phyloP scores from a whole-genome alignment of 2,797 vertebrate genomes.

The Saxicola maurus region DNA sequence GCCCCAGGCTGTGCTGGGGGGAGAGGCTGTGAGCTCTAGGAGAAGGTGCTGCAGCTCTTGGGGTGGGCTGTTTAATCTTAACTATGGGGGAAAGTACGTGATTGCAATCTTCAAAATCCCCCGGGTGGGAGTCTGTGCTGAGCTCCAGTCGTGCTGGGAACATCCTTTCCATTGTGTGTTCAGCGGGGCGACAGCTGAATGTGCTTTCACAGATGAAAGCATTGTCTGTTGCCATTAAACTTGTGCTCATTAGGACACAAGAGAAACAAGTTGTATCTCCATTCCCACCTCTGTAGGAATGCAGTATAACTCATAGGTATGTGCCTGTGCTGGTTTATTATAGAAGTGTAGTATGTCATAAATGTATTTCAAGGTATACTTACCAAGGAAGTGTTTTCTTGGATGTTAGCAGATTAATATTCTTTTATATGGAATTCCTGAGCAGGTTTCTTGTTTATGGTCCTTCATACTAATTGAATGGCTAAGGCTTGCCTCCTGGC shows the following conservation, averaged over 20 bases:
- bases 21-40: not conserved
- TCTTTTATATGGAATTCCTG: not conserved
- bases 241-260: not conserved
- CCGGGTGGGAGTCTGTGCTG: fast-evolving
- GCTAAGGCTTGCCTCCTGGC: not conserved
- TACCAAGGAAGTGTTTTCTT: not conserved
- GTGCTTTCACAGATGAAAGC: not conserved
- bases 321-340: not conserved
- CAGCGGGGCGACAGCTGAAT: fast-evolving
- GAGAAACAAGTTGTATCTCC: not conserved
- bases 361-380: not conserved
- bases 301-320: not conserved
- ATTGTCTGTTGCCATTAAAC: not conserved
- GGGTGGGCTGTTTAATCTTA: not conserved
- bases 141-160: fast-evolving
- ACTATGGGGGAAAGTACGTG: fast-evolving
- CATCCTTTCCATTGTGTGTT: fast-evolving
- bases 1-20: not conserved
- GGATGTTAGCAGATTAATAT: not conserved
- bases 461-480: not conserved
- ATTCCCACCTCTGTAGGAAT: not conserved
- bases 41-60: fast-evolving
- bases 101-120: fast-evolving
- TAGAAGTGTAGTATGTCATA: fast-evolving
- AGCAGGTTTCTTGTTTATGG: not conserved